Base-by-base conservation (phyloP, 1,140 invertebrate species). In the Arctopsyche grandis region DNA sequence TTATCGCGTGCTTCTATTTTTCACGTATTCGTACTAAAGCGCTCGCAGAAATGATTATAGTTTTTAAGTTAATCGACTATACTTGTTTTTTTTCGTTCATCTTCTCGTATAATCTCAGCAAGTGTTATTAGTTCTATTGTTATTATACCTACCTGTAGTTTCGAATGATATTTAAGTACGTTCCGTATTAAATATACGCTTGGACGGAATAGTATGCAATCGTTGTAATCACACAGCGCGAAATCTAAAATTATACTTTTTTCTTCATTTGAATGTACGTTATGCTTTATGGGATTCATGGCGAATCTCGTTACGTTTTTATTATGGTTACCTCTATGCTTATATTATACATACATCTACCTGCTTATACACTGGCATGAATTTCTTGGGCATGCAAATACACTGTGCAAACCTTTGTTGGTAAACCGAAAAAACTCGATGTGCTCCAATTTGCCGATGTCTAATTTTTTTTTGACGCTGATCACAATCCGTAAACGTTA, bases 1-100 rank as follows among this genome's bases (percentile, higher is more conserved):
- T 56, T 56, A 46, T 71, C 69, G 69, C 69, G 69, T 71, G 69
- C 21, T 52, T 71, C 63, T 66, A 66, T 66, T 26, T n/a, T n/a
- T n/a, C n/a, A 1, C 63, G 5, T 1, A 52, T 52, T 52, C 16
- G 10, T 12, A 12, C 48, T 14, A 52, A 52, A 52, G 58, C 58
- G 5, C 16, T 9, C 16, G 10, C 63, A 0, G 9, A 52, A 24
- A 26, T 29, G 63, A 66, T 66, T 66, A 66, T n/a, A 66, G 21
- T 66, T 66, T 66, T 26, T 22, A 12, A 19, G 22, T 1, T 38
- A 38, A 38, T 38, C 12, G 44, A 7, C 12, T 46, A 4, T 52
- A 16, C 48, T 52, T 16, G 16, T 52, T 52, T 52, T 16, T 14
- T 52, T 52, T 52, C 12, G 10, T 52, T 52, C 16, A 5, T 52